Evolutionary conservation across 2,113 vertebrate genomes (phyloP), one percentile per base, ranked within the genome.

Genomic region (Apeltes quadracus): DNA sequence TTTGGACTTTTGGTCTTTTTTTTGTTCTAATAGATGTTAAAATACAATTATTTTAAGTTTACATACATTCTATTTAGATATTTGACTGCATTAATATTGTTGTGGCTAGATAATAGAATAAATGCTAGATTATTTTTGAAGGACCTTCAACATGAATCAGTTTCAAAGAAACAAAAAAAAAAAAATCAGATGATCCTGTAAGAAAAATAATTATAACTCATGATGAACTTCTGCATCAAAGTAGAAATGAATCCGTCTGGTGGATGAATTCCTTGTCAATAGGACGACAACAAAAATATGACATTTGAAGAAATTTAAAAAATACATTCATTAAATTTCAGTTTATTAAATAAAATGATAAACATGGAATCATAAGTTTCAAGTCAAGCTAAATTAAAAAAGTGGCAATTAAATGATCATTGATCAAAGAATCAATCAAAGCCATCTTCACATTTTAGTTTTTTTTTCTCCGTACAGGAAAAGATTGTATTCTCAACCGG

Each of bases 281-380:
- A 36, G 68, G 25, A n/a, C 27, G 68, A n/a, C 29, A 41, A 41
- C 7, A 27, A 69, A 20, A 76, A 70, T 36, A 71, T 43, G 16
- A 69, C 25, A 51, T 43, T 29, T 6, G 61, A 58, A 64, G 22
- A 54, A 61, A 63, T 79, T 79, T 4, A 59, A 72, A 62, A 79
- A 76, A 83, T 65, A 77, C 27, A 75, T 78, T 71, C 72, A 79
- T 84, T 82, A 5, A 73, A 75, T 58, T 74, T 27, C 20, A 69
- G 32, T 85, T 84, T 79, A 65, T 81, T 81, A 71, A 85, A 55
- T 81, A 79, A 70, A 68, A 69, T 29, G 43, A 9, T 38, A 61
- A 61, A 12, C 58, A 14, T 57, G 27, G 7, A 80, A 63, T 68
- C 9, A 25, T 61, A 7, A 7, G 41, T 80, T 76, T 75, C 66